These are phyloP conservation scores for Caiman crocodilus DNA, from an alignment of 2,797 vertebrate species.

Conservation along the genomic window DNA sequence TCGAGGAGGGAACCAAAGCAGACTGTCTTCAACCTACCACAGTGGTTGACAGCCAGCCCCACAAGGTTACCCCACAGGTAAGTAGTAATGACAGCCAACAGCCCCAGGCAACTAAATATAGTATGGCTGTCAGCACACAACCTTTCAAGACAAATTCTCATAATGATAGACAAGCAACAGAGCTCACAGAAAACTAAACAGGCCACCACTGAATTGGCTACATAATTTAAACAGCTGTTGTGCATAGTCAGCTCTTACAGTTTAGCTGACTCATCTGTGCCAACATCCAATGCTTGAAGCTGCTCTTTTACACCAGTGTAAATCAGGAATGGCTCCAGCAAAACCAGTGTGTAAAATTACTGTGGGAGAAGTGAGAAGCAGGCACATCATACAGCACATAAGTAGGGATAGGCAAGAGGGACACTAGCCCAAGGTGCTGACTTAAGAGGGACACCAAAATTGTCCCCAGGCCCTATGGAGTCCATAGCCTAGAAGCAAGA, in stretches of 20 bases:
- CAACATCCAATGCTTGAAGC: neutral
- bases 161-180: conserved; percentile 2
- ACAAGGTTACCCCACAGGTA: conserved; percentile 9
- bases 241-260: conserved; percentile 17
- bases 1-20: neutral
- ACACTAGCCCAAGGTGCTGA: too few relatives aligned
- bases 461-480: too few relatives aligned
- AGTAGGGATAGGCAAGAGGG: too few relatives aligned
- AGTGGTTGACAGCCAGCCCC: conserved; percentile 29
- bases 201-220: conserved; percentile 19
- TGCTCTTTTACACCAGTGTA: neutral
- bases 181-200: conserved; percentile 48
- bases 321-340: neutral
- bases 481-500: too few relatives aligned
- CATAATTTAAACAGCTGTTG: conserved; percentile 58
- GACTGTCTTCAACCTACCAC: neutral
- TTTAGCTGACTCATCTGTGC: conserved; percentile 48
- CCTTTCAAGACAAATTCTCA: conserved; percentile 25
- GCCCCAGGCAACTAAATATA: conserved; percentile 40
- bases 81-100: neutral
- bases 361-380: neutral
- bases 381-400: too few relatives aligned
- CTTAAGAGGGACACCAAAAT: too few relatives aligned
- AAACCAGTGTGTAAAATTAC: neutral
- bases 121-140: conserved; percentile 4